A percentile compares a stretch with the other conserved stretches of the same genome.
Conservation (phyloP, 64 coral and sea anemone species). For the Actinia tenebrosa region DNA sequence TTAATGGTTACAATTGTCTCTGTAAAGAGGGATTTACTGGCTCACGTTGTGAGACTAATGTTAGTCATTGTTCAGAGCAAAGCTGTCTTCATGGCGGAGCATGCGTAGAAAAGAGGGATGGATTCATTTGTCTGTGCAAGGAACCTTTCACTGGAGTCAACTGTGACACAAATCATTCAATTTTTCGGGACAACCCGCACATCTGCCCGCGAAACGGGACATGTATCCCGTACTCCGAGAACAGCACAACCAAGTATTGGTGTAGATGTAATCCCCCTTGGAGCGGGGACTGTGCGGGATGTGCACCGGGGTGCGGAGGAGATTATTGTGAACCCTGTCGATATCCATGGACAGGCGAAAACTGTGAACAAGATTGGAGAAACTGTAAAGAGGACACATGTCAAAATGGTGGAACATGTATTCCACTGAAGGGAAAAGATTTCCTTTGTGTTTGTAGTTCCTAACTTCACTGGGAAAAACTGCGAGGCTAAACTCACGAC, state of each 20-base stretch:
- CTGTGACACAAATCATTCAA: slow-evolving; percentile 73
- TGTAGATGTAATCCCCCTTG: slow-evolving; percentile 65
- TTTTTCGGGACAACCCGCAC: slow-evolving; percentile 59
- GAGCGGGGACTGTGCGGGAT: slow-evolving; percentile 66
- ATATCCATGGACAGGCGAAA: slow-evolving; percentile 83
- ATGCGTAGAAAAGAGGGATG: slow-evolving; percentile 70
- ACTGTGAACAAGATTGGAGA: slow-evolving; percentile 66
- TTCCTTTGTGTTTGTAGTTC: slow-evolving; percentile 59
- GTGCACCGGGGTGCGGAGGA: slow-evolving; percentile 65
- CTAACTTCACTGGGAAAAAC: slow-evolving; percentile 42
- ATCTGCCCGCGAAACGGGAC: slow-evolving; percentile 72
- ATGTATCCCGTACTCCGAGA: slow-evolving; percentile 65
- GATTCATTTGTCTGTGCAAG: slow-evolving; percentile 70
- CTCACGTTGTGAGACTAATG: slow-evolving; percentile 41
- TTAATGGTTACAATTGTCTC: slow-evolving; percentile 59
- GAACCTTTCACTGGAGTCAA: slow-evolving; percentile 71
- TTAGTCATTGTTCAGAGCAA: slow-evolving; percentile 36
- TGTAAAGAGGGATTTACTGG: slow-evolving; percentile 71
- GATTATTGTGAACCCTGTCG: slow-evolving; percentile 52
- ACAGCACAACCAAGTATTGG: slow-evolving; percentile 36
- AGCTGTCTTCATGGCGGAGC: slow-evolving; percentile 68
- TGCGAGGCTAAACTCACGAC: slow-evolving; percentile 4
- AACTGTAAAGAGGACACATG: slow-evolving; percentile 68
- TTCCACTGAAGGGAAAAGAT: slow-evolving; percentile 49
- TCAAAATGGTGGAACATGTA: slow-evolving; percentile 59